Evolutionary conservation across 2,888 invertebrate genomes (phyloP), one percentile per base, ranked within the genome.

Genomic region (Leucozona laternaria): DNA sequence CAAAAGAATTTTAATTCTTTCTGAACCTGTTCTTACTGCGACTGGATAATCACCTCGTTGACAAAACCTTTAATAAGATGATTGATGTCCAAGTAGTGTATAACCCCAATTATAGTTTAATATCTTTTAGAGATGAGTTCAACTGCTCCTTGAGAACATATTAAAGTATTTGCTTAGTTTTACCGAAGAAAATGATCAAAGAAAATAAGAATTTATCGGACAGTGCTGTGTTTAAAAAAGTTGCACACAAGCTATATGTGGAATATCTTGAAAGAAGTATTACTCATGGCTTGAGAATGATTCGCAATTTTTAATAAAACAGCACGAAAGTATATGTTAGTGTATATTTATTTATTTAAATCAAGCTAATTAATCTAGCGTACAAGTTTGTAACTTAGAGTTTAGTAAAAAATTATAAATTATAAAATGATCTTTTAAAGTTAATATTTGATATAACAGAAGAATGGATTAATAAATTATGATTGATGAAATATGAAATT

Each of bases 221-320:
- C 22, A 8, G 20, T 11, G 64, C 4, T 11, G 48, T 72, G 2
- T 77, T 85, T 25, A 85, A 70, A 34, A 62, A 48, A 22, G 45
- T 53, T 0, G 73, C 70, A 2, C 11, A 45, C 50, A 68, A 66
- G 7, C 82, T 86, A 0, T 82, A 60, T 20, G 53, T 70, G 15
- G 86, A 86, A 71, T 86, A 79, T 40, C 82, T 86, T 13, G 86
- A 82, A 22, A 73, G 31, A 58, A 82, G 86, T 43, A 66, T 78
- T 10, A 55, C 82, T 0, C 86, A 86, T 28, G 86, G 86, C 0
- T 10, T 86, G 34, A 11, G 86, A 40, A 86, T 86, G 86, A 82
- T 86, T 22, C 60, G 58, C n/a, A n/a, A n/a, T n/a, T n/a, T n/a
- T n/a, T n/a, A n/a, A n/a, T n/a, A n/a, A n/a, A n/a, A n/a, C n/a